These are phyloP conservation scores for Sepiola atlantica DNA, from an alignment of 2,888 invertebrate genomes.

Conservation along the genomic window DNA sequence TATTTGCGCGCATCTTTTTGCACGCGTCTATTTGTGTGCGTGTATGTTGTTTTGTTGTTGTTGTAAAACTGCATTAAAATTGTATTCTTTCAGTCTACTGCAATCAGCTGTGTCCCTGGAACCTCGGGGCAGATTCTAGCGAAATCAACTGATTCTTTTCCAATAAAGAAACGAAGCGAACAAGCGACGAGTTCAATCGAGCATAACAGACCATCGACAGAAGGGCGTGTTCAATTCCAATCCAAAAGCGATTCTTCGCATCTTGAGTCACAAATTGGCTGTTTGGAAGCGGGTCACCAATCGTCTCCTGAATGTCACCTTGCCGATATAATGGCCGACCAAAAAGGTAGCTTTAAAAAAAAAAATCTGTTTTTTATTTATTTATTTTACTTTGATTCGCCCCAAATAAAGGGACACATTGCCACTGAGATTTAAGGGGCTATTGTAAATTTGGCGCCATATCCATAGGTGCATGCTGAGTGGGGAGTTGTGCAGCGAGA, in stretches of 20 bases:
- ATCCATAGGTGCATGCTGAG: too few relatives aligned
- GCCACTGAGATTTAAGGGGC: too few relatives aligned
- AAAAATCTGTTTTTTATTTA: background rate
- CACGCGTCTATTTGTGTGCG: background rate
- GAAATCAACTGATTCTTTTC: background rate
- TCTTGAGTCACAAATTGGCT: accelerated
- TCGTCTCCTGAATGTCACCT: background rate
- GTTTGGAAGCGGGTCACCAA: background rate
- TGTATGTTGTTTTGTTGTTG: background rate
- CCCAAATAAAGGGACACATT: too few relatives aligned
- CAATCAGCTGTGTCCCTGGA: background rate
- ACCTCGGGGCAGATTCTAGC: background rate
- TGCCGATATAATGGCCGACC: background rate
- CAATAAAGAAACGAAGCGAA: background rate
- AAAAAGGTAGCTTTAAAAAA: background rate
- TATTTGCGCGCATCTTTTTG: background rate
- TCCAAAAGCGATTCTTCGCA: background rate
- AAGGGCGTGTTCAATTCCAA: background rate
- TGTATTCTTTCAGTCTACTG: background rate
- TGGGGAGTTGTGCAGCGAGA: too few relatives aligned
- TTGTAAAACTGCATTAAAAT: background rate
- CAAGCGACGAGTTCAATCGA: background rate
- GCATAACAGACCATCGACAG: background rate
- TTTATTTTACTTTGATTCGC: too few relatives aligned
- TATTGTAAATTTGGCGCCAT: too few relatives aligned